A percentile compares a stretch with the other conserved stretches of the same genome.
phyloP scores from a whole-genome alignment of 2,888 invertebrate species.

The Cephus pulcher region DNA sequence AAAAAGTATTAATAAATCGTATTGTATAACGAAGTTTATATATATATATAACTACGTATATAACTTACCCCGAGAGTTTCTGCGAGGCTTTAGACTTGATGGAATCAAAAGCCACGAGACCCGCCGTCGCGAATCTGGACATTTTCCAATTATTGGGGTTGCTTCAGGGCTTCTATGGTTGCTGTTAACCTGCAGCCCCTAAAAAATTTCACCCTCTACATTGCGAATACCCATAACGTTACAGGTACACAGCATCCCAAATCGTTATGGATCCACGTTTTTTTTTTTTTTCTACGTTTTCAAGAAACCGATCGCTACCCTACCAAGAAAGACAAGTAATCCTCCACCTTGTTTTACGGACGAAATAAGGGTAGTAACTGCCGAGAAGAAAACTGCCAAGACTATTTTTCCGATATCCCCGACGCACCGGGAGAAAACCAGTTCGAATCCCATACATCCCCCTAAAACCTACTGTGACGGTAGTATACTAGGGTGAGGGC shows the following conservation, averaged over 20 bases:
- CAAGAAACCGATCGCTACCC: not conserved
- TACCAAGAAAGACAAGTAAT: not conserved
- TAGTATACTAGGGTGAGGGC: slow-evolving; percentile 6
- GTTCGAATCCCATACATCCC: not conserved
- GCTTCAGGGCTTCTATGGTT: slow-evolving; percentile 49
- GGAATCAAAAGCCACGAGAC: slow-evolving; percentile 61
- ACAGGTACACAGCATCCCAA: not conserved
- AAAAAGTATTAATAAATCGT: not conserved
- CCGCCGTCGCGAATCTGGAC: slow-evolving; percentile 65
- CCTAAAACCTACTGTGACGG: not conserved
- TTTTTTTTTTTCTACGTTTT: not conserved
- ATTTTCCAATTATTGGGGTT: slow-evolving; percentile 66
- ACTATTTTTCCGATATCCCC: slow-evolving; percentile 20
- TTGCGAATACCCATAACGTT: not conserved
- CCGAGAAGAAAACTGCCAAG: not conserved
- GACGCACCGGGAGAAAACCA: not conserved
- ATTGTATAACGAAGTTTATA: not conserved
- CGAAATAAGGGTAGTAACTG: not conserved
- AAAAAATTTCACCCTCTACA: slow-evolving; percentile 21
- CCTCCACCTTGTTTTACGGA: not conserved
- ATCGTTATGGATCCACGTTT: not conserved
- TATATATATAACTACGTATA: not conserved
- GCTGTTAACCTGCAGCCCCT: slow-evolving; percentile 62
- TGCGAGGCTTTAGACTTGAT: slow-evolving; percentile 58
- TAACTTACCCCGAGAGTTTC: slow-evolving; percentile 57